A percentile compares a stretch with the other conserved stretches of the same genome.
These are phyloP conservation scores for Polyergus mexicanus DNA, from an alignment of 1,140 invertebrate species.

Conservation along the genomic window DNA sequence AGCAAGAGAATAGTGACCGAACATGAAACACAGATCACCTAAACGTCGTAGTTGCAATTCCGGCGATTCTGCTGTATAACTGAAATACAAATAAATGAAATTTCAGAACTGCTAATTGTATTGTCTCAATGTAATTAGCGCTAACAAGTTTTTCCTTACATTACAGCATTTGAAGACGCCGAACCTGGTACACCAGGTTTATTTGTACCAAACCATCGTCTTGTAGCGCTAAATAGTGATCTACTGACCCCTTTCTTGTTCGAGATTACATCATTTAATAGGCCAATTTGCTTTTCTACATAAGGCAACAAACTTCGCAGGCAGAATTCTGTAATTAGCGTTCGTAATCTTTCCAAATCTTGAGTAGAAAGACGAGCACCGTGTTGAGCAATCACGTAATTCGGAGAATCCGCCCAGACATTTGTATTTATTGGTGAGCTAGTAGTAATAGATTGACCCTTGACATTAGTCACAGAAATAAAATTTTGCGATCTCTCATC, in stretches of 20 bases:
- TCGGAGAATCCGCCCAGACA: conserved; percentile 87
- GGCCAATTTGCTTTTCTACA: conserved; percentile 94
- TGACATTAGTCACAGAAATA: conserved; percentile 63
- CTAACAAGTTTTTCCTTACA: conserved; percentile 86
- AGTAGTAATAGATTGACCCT: conserved; percentile 81
- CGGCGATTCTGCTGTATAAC: conserved; percentile 95
- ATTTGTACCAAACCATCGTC: conserved; percentile 97
- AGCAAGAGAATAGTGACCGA: conserved; percentile 96
- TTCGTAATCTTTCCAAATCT: conserved; percentile 94
- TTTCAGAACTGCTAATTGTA: not conserved
- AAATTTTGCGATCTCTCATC: conserved; percentile 81
- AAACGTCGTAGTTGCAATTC: conserved; percentile 97
- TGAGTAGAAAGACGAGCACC: conserved; percentile 92
- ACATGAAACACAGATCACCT: conserved; percentile 98
- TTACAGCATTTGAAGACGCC: conserved; percentile 92
- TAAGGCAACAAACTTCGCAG: conserved; percentile 95
- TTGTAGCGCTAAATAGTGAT: conserved; percentile 96
- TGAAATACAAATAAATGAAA: conserved; percentile 80
- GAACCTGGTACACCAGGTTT: conserved; percentile 91
- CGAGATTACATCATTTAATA: conserved; percentile 93
- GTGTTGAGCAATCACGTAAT: conserved; percentile 86
- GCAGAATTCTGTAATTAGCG: conserved; percentile 95
- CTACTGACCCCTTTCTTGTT: conserved; percentile 97
- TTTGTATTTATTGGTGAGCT: conserved; percentile 88
- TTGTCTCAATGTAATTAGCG: not conserved